Percentiles rank a stretch among this genome's conserved stretches.
Evolutionary conservation across 1,140 invertebrate species (phyloP).

Genomic region (Metaphire vulgaris): DNA sequence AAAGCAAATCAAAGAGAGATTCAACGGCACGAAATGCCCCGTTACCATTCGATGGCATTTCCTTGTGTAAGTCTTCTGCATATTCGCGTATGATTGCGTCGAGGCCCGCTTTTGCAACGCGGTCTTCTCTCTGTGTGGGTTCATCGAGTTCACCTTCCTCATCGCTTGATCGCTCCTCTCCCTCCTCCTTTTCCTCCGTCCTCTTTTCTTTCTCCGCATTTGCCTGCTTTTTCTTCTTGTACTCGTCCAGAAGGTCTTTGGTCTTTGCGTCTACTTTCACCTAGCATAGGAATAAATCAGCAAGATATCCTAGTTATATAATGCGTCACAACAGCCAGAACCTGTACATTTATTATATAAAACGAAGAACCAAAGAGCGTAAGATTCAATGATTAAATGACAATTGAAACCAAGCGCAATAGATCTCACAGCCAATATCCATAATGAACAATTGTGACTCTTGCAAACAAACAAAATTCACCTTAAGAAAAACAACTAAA

Average conservation of each 20-base stretch:
- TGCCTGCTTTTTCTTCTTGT: slow-evolving; percentile 55
- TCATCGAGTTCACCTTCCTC: slow-evolving; percentile 42
- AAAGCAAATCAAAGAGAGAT: no score
- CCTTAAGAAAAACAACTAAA: no score
- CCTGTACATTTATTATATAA: no score
- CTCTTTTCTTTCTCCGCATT: slow-evolving; percentile 57
- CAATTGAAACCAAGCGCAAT: no score
- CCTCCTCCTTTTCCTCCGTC: slow-evolving; percentile 36
- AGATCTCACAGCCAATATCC: no score
- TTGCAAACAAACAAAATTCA: no score
- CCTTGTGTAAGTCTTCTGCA: slow-evolving; percentile 59
- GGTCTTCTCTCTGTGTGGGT: slow-evolving; percentile 41
- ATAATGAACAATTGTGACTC: no score
- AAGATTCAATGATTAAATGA: not conserved
- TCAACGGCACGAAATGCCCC: no score
- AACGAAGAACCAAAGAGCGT: no score
- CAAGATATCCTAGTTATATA: no score
- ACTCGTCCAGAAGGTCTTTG: slow-evolving; percentile 84
- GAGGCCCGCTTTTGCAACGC: slow-evolving; percentile 66
- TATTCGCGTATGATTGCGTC: slow-evolving; percentile 73
- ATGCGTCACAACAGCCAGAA: no score
- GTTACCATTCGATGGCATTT: slow-evolving; percentile 8
- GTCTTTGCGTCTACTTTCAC: slow-evolving; percentile 97
- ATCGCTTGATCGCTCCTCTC: slow-evolving; percentile 27
- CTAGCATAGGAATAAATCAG: slow-evolving; percentile 32